Base-by-base conservation (phyloP, 2,113 vertebrate species). In the Arothron firmamentum region DNA sequence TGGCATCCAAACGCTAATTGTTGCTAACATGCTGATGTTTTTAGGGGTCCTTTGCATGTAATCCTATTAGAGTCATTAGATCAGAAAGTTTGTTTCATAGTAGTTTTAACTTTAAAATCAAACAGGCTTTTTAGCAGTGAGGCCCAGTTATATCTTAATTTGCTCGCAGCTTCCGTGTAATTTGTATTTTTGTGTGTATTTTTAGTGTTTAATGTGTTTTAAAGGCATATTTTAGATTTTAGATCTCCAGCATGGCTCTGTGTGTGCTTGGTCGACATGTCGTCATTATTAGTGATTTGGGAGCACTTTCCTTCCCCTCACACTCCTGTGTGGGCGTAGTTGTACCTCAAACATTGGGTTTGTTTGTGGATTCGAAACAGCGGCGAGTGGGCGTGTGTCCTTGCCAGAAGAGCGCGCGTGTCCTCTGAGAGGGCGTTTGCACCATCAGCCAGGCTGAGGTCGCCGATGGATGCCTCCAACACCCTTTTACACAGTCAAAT, bases 211-310 rank as follows among this genome's bases (percentile, higher is more conserved):
- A 14, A 16, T 12, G 43, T 45, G 43, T 12, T 12, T 45, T 5
- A 28, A 28, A 28, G 25, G 25, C 6, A 28, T 28, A 28, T 28
- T 28, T 28, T 28, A 28, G 25, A 28, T 28, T 28, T 28, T 28
- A 28, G 25, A 28, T 5, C 6, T 28, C 25, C 25, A 28, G 25
- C 25, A 28, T 28, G 25, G 25, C 25, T 28, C 25, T 28, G 25
- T 28, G 1, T 28, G 80, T 80, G 82, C 76, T 53, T 18, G 21
- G 21, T 66, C 74, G 72, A 74, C 66, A 72, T 43, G 51, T 19
- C 3, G 47, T 70, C 70, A 75, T 78, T 85, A 83, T 75, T 75
- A 81, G 65, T 61, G 54, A 78, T 88, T 85, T 87, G 81, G 83
- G 83, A 78, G 60, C 25, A 46, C 65, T 70, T 64, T 69, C 13